Evolutionary conservation across 2,113 vertebrate species (phyloP).

Genomic region (Eurystomus gularis): DNA sequence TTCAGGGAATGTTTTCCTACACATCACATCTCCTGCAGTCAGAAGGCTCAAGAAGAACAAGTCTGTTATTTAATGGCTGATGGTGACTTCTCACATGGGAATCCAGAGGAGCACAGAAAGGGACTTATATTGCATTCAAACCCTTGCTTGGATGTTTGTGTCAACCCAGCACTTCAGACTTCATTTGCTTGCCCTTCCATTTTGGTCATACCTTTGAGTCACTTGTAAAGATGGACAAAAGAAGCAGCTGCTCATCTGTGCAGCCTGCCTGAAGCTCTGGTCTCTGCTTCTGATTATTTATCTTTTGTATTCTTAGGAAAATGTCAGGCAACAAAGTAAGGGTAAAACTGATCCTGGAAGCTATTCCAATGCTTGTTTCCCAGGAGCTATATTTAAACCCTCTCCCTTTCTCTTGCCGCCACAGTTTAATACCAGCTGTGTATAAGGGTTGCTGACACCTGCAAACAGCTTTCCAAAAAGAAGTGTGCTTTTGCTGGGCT

Average conservation of each 20-base stretch:
- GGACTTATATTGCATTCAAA: background rate
- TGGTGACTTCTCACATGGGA: background rate
- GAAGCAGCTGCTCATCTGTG: background rate
- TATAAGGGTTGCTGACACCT: background rate
- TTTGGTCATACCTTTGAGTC: background rate
- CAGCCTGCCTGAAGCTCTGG: background rate
- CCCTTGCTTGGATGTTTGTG: background rate
- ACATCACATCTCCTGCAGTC: background rate
- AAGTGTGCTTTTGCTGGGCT: background rate
- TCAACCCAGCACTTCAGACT: background rate
- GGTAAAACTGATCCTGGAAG: background rate
- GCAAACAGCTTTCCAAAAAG: background rate
- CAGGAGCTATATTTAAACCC: conserved; percentile 13
- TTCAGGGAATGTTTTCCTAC: background rate
- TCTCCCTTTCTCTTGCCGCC: background rate
- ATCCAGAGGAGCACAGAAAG: background rate
- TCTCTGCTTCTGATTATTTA: background rate
- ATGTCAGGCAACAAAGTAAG: background rate
- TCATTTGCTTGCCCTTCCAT: background rate
- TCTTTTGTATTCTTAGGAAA: background rate
- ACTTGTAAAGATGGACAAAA: background rate
- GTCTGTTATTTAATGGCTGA: background rate
- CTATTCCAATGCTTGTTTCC: background rate
- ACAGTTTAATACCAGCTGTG: background rate
- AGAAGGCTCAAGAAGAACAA: background rate